Evolutionary conservation across 2,113 vertebrate species (phyloP).

Genomic region (Pygoscelis antarcticus): DNA sequence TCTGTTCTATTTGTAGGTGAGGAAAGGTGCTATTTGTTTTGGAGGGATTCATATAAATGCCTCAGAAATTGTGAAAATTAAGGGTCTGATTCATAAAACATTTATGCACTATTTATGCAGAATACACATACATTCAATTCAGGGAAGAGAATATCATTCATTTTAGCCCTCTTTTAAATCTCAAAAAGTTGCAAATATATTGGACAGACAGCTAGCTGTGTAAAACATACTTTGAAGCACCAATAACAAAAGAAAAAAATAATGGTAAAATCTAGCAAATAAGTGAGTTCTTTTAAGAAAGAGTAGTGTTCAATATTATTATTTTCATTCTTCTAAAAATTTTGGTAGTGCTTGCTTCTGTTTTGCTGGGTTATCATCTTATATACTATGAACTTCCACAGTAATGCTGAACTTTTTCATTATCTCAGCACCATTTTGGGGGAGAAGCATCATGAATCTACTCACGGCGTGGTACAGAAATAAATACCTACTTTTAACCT

Average conservation of each 20-base stretch:
- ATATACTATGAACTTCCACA: not conserved
- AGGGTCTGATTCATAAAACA: slow-evolving; percentile 43
- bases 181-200: slow-evolving; percentile 2
- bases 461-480: not conserved
- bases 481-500: not conserved
- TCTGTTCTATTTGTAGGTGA: not conserved
- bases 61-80: slow-evolving; percentile 41
- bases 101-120: slow-evolving; percentile 20
- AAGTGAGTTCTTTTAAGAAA: not conserved
- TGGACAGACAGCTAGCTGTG: not conserved
- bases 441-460: not conserved
- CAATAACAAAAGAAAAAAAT: slow-evolving; percentile 2
- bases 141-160: not conserved
- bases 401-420: not conserved
- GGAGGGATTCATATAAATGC: not conserved
- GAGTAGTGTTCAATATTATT: not conserved
- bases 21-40: not conserved
- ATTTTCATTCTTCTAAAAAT: not conserved
- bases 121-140: not conserved
- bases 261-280: not conserved
- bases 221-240: slow-evolving; percentile 3
- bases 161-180: not conserved
- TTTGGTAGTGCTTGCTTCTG: not conserved
- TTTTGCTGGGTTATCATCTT: not conserved
- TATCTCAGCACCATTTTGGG: not conserved